Percentiles rank a stretch among this genome's conserved stretches.
phyloP scores from a whole-genome alignment of 2,888 invertebrate species.

The Coronaproctus castanopsis region DNA sequence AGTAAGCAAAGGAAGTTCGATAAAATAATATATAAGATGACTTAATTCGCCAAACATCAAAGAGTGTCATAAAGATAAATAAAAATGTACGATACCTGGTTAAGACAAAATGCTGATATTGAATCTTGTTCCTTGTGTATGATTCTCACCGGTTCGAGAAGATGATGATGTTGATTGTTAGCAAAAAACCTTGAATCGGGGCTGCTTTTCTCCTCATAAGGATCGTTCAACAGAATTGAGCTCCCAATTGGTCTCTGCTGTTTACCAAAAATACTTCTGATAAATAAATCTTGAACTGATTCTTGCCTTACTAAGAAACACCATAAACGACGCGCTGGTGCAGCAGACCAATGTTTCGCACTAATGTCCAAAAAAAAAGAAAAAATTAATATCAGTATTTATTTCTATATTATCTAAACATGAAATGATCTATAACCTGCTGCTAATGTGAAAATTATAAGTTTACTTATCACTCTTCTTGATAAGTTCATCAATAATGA shows the following conservation, averaged over 20 bases:
- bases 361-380: too few relatives aligned
- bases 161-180: constrained; percentile 18
- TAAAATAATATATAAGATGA: too few relatives aligned
- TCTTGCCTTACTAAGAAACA: constrained; percentile 82
- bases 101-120: constrained; percentile 89
- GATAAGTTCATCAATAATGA: too few relatives aligned
- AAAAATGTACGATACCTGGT: constrained; percentile 53
- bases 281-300: constrained; percentile 78
- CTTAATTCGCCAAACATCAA: too few relatives aligned
- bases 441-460: too few relatives aligned
- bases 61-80: too few relatives aligned
- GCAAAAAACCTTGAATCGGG: constrained; percentile 4
- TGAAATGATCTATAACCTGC: too few relatives aligned
- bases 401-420: too few relatives aligned
- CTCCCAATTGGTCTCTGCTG: constrained; percentile 21
- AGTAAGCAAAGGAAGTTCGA: too few relatives aligned
- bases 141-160: constrained; percentile 71
- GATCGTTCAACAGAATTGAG: constrained; percentile 13
- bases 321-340: constrained; percentile 71
- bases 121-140: constrained; percentile 98
- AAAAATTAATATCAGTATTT: constrained; percentile 3
- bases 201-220: constrained; percentile 14
- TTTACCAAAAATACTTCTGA: constrained; percentile 81
- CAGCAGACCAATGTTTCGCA: constrained; percentile 44
- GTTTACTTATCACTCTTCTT: too few relatives aligned